A percentile compares a stretch with the other conserved stretches of the same genome.
These are phyloP conservation scores for Catocala fraxini DNA, from an alignment of 2,888 invertebrate species.

Conservation along the genomic window DNA sequence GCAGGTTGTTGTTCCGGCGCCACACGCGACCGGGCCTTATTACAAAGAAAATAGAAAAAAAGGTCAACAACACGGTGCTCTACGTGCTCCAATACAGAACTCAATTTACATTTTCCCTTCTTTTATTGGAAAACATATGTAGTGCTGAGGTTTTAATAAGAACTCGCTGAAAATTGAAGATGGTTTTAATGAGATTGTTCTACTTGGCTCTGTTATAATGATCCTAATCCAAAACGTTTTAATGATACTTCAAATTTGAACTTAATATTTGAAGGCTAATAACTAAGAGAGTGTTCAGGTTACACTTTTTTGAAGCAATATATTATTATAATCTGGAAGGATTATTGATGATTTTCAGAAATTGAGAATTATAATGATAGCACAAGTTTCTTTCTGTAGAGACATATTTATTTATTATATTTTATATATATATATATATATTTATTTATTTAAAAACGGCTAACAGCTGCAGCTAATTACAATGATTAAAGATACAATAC, in stretches of 20 bases:
- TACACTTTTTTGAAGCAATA: too few species aligned
- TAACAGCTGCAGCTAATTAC: too few species aligned
- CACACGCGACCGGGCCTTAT: conserved; percentile 62
- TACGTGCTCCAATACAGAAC: conserved; percentile 61
- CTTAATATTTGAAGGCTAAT: too few species aligned
- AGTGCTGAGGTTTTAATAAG: conserved; percentile 60
- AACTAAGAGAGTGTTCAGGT: too few species aligned
- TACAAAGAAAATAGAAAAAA: conserved; percentile 65
- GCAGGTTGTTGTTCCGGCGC: conserved; percentile 56
- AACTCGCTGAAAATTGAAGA: conserved; percentile 53
- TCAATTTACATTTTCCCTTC: conserved; percentile 63
- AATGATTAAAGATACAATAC: too few species aligned
- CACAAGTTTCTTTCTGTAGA: too few species aligned
- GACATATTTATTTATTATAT: too few species aligned
- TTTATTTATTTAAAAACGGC: too few species aligned
- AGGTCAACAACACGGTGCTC: conserved; percentile 38
- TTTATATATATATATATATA: too few species aligned
- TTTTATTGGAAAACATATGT: conserved; percentile 53
- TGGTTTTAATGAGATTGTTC: conserved; percentile 56
- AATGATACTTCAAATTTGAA: neutral
- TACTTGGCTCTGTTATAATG: conserved; percentile 53
- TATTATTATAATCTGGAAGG: too few species aligned
- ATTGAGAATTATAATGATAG: too few species aligned
- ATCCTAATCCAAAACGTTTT: conserved; percentile 43
- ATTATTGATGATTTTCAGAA: too few species aligned